Conservation (phyloP, 1,140 invertebrate species). For the Heliconius melpomene region DNA sequence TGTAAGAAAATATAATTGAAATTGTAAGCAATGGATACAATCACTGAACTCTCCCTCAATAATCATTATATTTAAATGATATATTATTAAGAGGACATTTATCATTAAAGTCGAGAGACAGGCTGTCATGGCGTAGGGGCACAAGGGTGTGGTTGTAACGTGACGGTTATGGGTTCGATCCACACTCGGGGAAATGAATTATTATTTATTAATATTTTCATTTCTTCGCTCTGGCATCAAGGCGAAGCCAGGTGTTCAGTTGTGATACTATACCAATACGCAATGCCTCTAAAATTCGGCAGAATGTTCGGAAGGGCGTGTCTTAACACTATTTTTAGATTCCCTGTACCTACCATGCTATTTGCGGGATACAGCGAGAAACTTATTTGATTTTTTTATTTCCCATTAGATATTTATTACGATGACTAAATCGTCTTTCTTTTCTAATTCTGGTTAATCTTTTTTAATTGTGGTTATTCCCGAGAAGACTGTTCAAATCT, state of each 20-base stretch:
- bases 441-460: too few relatives aligned
- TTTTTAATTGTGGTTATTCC: too few relatives aligned
- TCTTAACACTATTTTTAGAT: neutral
- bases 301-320: neutral
- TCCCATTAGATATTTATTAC: too few relatives aligned
- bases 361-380: neutral
- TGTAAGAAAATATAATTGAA: constrained; percentile 4
- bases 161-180: neutral
- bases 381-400: neutral
- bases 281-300: neutral
- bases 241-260: neutral
- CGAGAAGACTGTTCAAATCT: too few relatives aligned
- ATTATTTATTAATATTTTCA: neutral
- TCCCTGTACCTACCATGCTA: neutral
- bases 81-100: neutral
- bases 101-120: neutral
- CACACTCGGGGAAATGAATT: neutral
- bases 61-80: neutral
- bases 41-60: neutral
- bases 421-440: too few relatives aligned
- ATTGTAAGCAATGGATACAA: neutral
- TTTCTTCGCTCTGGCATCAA: neutral
- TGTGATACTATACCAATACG: neutral
- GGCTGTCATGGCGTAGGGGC: neutral
- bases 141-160: too few relatives aligned